Evolutionary conservation across 2,113 vertebrate genomes (phyloP).

Genomic region (Mormyrus iriodes): DNA sequence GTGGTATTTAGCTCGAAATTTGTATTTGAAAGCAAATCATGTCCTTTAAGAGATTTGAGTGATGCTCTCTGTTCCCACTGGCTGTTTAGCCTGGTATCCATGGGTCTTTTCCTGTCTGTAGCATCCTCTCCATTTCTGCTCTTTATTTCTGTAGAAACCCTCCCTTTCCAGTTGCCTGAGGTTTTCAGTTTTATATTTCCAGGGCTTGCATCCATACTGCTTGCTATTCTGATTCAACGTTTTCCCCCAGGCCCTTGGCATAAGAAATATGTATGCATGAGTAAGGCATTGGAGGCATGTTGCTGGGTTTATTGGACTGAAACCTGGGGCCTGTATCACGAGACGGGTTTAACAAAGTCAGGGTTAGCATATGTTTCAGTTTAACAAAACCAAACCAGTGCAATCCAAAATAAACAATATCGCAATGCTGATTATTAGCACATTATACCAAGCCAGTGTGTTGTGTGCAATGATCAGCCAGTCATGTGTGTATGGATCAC

Average conservation of each 20-base stretch:
- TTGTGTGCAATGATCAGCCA: neutral
- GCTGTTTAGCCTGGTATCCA: neutral
- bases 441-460: neutral
- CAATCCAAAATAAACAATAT: neutral
- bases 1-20: neutral
- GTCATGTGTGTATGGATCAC: neutral
- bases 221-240: neutral
- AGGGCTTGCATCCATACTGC: neutral
- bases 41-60: neutral
- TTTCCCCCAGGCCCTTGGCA: neutral
- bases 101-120: neutral
- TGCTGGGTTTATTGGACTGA: too few relatives aligned
- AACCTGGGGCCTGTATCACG: neutral
- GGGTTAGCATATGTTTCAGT: neutral
- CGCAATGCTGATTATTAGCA: neutral
- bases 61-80: neutral
- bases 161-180: neutral
- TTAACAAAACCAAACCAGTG: neutral
- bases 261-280: neutral
- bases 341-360: neutral
- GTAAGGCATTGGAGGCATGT: neutral
- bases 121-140: neutral
- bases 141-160: neutral
- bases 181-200: neutral
- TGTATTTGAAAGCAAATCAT: neutral